A percentile compares a stretch with the other conserved stretches of the same genome.
Conservation (phyloP, 1,140 invertebrate species). For the Panagrolaimus sp. region DNA sequence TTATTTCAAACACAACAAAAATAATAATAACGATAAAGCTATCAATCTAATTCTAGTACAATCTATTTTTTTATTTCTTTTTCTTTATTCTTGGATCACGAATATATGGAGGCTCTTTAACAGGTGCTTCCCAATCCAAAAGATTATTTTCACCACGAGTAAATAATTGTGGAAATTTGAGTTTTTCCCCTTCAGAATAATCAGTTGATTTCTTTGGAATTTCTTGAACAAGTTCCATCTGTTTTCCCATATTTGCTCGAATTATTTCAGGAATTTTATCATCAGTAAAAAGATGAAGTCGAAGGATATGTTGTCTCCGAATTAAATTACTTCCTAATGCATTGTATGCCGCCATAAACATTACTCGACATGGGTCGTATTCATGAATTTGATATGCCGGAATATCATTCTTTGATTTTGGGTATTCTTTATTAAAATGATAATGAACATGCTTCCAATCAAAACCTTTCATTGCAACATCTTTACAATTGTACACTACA, state of each 20-base stretch:
- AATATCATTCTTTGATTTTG: slow-evolving; percentile 44
- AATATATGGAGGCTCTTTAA: slow-evolving; percentile 9
- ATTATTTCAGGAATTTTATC: slow-evolving; percentile 51
- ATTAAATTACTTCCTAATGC: slow-evolving; percentile 36
- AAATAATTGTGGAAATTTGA: slow-evolving; percentile 42
- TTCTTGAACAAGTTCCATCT: slow-evolving; percentile 50
- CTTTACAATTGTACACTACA: slow-evolving; percentile 52
- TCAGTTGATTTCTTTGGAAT: slow-evolving; percentile 54
- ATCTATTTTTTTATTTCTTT: slow-evolving; percentile 5
- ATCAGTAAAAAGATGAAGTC: slow-evolving; percentile 56
- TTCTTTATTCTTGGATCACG: slow-evolving; percentile 11
- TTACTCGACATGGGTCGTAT: slow-evolving; percentile 52
- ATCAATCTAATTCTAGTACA: no score
- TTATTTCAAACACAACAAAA: no score
- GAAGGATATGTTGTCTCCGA: slow-evolving; percentile 40
- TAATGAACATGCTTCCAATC: slow-evolving; percentile 56
- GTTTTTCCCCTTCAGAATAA: slow-evolving; percentile 49
- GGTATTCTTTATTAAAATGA: slow-evolving; percentile 52
- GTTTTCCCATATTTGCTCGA: slow-evolving; percentile 49
- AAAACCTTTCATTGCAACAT: slow-evolving; percentile 56
- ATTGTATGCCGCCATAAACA: slow-evolving; percentile 40
- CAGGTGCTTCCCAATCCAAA: slow-evolving; percentile 40
- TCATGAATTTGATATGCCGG: slow-evolving; percentile 55
- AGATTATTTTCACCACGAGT: slow-evolving; percentile 33
- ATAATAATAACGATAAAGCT: no score